Base-by-base conservation (phyloP, 1,140 invertebrate genomes). In the Ganaspis sp. region DNA sequence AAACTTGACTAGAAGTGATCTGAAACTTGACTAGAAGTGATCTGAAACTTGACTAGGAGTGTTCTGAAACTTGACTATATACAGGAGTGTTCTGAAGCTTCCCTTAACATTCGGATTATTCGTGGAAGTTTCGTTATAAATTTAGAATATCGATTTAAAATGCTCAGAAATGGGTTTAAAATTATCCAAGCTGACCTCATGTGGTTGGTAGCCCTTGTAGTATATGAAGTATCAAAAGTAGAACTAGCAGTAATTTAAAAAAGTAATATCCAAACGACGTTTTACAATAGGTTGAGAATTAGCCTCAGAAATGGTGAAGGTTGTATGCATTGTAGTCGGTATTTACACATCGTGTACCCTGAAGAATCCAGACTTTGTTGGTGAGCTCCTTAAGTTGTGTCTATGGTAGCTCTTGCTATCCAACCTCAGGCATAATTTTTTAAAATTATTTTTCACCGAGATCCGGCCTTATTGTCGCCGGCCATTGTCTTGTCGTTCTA, bases 401-500 rank as follows among this genome's bases (percentile, higher is more conserved):
- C 58, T 64, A 64, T 64, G 23, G 58, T 64, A 54, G 53, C 53
- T 21, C 38, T 40, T 40, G 38, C 38, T 15, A 12, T 45, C 42
- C 8, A 9, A 12, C 11, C 42, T 4, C 42, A 49, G 5, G n/a
- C 45, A 49, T 17, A n/a, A 64, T 29, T 64, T 64, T 64, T 64
- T 64, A 26, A 64, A 64, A 34, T 29, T 64, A 64, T 64, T 64
- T 64, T 64, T 64, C 15, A 29, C 58, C 12, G 23, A 34, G 58
- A 64, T 64, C 58, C 26, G 26, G 58, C 58, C 58, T 64, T 64
- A 64, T 64, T 64, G 58, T 64, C 58, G 26, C 58, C 58, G 58
- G 58, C 58, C 58, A 64, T 64, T 64, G 58, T 64, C 58, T 64
- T 64, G 58, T 64, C 58, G 58, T 64, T 64, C 58, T 64, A 8